Conservation (phyloP, 92 coral and sea anemone species). For the Isaurus tuberculatus region DNA sequence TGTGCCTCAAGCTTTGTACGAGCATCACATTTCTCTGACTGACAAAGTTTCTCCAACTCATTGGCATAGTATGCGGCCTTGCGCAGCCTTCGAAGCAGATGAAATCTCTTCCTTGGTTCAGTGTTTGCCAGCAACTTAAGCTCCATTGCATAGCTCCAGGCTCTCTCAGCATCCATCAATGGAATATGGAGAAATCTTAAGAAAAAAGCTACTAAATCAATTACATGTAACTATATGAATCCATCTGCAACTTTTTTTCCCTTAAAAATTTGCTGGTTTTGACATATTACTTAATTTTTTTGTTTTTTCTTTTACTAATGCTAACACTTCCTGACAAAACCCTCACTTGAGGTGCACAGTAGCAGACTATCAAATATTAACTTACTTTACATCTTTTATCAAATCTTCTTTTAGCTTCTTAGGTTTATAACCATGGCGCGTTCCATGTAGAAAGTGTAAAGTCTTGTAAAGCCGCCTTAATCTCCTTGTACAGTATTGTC, state of each 20-base stretch:
- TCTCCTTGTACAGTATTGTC: constrained; percentile 96
- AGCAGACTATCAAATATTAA: neutral
- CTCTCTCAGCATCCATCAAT: constrained; percentile 96
- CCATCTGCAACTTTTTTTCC: no score
- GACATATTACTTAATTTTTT: no score
- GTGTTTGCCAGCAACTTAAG: constrained; percentile 94
- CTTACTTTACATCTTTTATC: constrained; percentile 95
- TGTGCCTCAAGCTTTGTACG: constrained; percentile 97
- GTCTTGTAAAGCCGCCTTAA: constrained; percentile 93
- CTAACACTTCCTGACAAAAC: no score
- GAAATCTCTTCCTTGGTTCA: constrained; percentile 93
- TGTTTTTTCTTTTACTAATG: no score
- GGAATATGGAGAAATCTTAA: constrained; percentile 93
- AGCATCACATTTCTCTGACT: constrained; percentile 89
- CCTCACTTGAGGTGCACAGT: no score
- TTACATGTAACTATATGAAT: no score
- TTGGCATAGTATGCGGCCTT: constrained; percentile 93
- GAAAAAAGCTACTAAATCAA: neutral
- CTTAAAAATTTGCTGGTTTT: no score
- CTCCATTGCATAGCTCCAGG: constrained; percentile 99
- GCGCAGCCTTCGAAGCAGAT: constrained; percentile 87
- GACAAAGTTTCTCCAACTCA: constrained; percentile 81
- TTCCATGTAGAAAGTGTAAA: constrained; percentile 94
- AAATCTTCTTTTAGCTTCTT: constrained; percentile 86
- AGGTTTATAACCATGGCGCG: constrained; percentile 86